Evolutionary conservation across 2,113 vertebrate species (phyloP), one percentile per base, ranked within the genome.

Genomic region (Ochotona princeps): DNA sequence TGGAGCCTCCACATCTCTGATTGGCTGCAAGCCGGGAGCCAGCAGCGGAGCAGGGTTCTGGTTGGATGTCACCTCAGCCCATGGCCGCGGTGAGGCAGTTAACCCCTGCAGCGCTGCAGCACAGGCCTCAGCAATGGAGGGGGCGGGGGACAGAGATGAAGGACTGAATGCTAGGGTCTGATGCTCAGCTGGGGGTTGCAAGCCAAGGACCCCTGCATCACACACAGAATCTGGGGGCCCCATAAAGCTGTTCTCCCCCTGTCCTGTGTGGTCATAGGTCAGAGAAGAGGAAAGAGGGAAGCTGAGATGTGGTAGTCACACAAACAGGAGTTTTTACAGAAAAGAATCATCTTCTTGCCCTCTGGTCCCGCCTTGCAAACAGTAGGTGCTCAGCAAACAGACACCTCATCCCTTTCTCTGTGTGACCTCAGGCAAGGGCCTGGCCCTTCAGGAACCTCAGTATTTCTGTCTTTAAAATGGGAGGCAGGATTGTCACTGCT

Each of bases 1-100:
- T 83, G 60, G 38, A 91, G 89, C 81, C 87, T 60, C 15, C 12
- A 21, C 49, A 69, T 78, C 81, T 96, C 89, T 96, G 63, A 95
- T 92, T 95, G 97, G 97, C 93, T 91, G 35, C 47, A 38, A 91
- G 87, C 76, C n/a, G 82, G 69, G 90, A 91, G 91, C 92, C 84
- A 87, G 94, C 92, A 61, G 81, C 92, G 44, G 54, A 95, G 91
- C 87, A 70, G 87, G 94, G 65, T 96, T 94, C 95, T 95, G 84
- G 60, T 95, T 97, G 96, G 97, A 49, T 87, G 81, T 85, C 80
- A 79, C 91, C 91, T 97, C 96, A 79, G 2, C 95, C 94, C 96
- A 57, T 88, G 81, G 95, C 88, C 61, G 91, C 85, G 74, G 92
- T 61, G 78, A 95, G 87, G 87, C 91, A 57, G 85, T 96, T 97